Evolutionary conservation across 2,113 vertebrate genomes (phyloP).

Genomic region (Osmerus mordax): DNA sequence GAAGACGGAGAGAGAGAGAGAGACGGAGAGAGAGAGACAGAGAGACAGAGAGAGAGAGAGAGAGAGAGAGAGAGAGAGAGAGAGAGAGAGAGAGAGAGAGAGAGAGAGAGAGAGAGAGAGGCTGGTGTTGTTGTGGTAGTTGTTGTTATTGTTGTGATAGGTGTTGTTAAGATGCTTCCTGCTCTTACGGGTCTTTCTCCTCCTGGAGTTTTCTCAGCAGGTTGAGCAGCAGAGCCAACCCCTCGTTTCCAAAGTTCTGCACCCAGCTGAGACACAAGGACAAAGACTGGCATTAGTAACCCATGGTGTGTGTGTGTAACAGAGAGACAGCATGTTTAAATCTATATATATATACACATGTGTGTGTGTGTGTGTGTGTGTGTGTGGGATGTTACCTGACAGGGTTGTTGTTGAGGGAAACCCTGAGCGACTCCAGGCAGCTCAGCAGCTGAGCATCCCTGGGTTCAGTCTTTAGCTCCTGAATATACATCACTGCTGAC

Average conservation of each 20-base stretch:
- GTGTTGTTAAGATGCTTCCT: not conserved
- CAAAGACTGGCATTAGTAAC: not conserved
- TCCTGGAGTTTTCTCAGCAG: slow-evolving; percentile 81
- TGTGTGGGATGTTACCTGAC: slow-evolving; percentile 76
- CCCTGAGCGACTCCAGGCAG: slow-evolving; percentile 86
- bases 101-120: too few species aligned
- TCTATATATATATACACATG: not conserved
- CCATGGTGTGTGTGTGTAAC: not conserved
- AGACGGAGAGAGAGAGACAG: not conserved
- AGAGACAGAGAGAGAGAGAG: too few species aligned
- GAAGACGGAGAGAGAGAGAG: slow-evolving; percentile 7
- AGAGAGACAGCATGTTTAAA: too few species aligned
- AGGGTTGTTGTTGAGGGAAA: slow-evolving; percentile 91
- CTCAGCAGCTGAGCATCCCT: slow-evolving; percentile 74
- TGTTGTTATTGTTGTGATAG: too few species aligned
- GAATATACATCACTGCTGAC: slow-evolving; percentile 86
- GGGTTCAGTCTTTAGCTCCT: slow-evolving; percentile 81
- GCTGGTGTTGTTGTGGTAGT: too few species aligned
- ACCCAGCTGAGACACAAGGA: slow-evolving; percentile 78
- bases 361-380: not conserved
- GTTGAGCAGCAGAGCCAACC: slow-evolving; percentile 76
- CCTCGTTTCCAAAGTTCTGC: slow-evolving; percentile 87
- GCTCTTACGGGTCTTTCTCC: slow-evolving; percentile 78
- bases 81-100: too few species aligned
- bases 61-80: too few species aligned